Evolutionary conservation across 2,888 invertebrate species (phyloP).

Genomic region (Acanthoscelides obtectus): DNA sequence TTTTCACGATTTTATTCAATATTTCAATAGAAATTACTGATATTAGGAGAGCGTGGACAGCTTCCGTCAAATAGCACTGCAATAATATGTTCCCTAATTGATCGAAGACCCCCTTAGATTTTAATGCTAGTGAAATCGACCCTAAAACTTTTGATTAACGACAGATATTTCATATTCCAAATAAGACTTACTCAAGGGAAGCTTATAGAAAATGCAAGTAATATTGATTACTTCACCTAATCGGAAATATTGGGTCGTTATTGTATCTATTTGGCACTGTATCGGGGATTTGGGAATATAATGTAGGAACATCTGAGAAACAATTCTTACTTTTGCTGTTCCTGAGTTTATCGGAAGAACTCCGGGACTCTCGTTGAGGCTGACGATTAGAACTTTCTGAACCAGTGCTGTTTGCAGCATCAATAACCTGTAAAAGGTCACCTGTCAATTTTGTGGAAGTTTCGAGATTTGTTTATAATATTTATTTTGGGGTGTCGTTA

Average conservation of each 20-base stretch:
- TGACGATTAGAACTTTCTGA: background rate
- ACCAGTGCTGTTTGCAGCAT: too few relatives aligned
- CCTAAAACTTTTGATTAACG: conserved; percentile 2
- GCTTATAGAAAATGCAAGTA: background rate
- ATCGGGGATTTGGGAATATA: too few relatives aligned
- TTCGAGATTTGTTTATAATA: background rate
- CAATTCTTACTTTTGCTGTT: conserved; percentile 9
- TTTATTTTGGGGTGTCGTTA: background rate
- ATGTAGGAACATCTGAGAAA: conserved; percentile 4
- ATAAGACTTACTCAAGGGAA: conserved; percentile 2
- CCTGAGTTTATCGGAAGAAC: conserved; percentile 12
- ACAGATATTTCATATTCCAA: conserved; percentile 4
- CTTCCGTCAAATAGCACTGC: too few relatives aligned
- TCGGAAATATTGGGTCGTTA: too few relatives aligned
- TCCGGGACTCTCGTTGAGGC: conserved; percentile 6
- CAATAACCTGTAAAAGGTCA: too few relatives aligned
- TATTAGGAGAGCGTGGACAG: too few relatives aligned
- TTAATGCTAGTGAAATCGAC: too few relatives aligned
- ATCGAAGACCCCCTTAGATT: too few relatives aligned
- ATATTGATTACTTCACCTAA: conserved; percentile 1
- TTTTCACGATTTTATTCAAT: too few relatives aligned
- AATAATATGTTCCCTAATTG: too few relatives aligned
- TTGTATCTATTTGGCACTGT: too few relatives aligned
- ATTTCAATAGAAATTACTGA: too few relatives aligned
- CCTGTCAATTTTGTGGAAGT: background rate